These are phyloP conservation scores for Cheilosia vernalis DNA, from an alignment of 2,888 invertebrate species.

Conservation along the genomic window DNA sequence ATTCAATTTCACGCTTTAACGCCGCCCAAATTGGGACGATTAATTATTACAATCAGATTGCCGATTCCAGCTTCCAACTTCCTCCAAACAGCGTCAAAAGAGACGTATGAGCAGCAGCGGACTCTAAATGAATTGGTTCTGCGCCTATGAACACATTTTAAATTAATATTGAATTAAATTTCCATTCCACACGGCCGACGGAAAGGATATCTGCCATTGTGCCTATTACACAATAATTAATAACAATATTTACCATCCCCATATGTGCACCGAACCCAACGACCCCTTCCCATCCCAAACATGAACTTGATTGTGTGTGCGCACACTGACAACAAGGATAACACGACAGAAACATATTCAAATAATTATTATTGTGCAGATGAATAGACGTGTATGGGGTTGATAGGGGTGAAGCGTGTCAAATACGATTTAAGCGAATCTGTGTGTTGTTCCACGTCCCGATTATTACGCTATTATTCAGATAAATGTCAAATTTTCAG, in stretches of 20 bases:
- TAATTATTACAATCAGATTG: constrained; percentile 69
- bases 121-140: constrained; percentile 57
- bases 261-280: background rate
- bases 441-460: constrained; percentile 74
- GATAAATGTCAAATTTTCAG: constrained; percentile 75
- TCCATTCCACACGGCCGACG: constrained; percentile 28
- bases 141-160: constrained; percentile 70
- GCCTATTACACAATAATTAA: constrained; percentile 68
- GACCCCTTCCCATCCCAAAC: constrained; percentile 42
- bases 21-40: constrained; percentile 70
- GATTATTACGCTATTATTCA: constrained; percentile 74
- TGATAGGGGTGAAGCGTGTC: constrained; percentile 73
- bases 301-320: constrained; percentile 52
- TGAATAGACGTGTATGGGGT: constrained; percentile 3
- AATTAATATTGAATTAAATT: constrained; percentile 72
- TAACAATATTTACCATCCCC: constrained; percentile 69
- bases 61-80: constrained; percentile 24
- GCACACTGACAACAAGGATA: constrained; percentile 70
- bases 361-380: constrained; percentile 68
- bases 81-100: constrained; percentile 54
- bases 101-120: constrained; percentile 11
- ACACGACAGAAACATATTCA: constrained; percentile 74
- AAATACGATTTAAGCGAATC: constrained; percentile 74
- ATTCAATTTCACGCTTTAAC: constrained; percentile 75
- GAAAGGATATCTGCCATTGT: constrained; percentile 27